These are phyloP conservation scores for Rhagonycha fulva DNA, from an alignment of 2,888 invertebrate species.

Conservation along the genomic window DNA sequence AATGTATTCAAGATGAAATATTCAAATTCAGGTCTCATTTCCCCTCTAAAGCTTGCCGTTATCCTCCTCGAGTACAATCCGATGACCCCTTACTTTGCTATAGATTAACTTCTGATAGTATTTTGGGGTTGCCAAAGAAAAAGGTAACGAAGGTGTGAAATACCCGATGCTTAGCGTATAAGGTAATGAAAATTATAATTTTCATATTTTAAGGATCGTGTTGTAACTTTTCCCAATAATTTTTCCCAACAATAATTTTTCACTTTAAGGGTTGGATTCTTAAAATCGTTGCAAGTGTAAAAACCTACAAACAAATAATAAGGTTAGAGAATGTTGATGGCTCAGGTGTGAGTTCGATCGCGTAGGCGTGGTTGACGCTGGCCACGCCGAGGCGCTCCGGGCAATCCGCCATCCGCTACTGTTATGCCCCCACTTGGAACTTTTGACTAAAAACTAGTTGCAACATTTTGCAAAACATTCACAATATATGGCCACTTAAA, in stretches of 20 bases:
- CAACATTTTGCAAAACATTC: constrained; percentile 30
- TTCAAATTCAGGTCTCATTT: constrained; percentile 52
- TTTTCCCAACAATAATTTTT: background rate
- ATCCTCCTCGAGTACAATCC: constrained; percentile 52
- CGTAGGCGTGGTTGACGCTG: constrained; percentile 49
- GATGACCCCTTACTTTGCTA: constrained; percentile 49
- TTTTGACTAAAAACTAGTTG: constrained; percentile 45
- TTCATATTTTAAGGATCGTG: background rate
- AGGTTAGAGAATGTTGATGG: constrained; percentile 41
- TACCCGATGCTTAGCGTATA: background rate
- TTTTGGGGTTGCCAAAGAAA: constrained; percentile 3
- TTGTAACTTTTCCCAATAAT: background rate
- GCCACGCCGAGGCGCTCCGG: constrained; percentile 49
- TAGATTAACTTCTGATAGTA: constrained; percentile 37
- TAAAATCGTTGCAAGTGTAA: constrained; percentile 37
- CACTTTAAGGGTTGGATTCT: constrained; percentile 23
- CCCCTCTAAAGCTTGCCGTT: constrained; percentile 48
- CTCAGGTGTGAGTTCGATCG: constrained; percentile 54
- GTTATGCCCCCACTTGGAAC: constrained; percentile 42
- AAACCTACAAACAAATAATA: constrained; percentile 46
- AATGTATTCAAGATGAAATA: constrained; percentile 52
- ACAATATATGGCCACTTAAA: constrained; percentile 31
- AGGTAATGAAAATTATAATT: background rate
- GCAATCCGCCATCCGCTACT: constrained; percentile 51
- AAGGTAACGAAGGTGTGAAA: constrained; percentile 4